Percentiles rank a stretch among this genome's conserved stretches.
phyloP scores from a whole-genome alignment of 53 echinoderm and acorn worm species.

The Mesocentrotus franciscanus region DNA sequence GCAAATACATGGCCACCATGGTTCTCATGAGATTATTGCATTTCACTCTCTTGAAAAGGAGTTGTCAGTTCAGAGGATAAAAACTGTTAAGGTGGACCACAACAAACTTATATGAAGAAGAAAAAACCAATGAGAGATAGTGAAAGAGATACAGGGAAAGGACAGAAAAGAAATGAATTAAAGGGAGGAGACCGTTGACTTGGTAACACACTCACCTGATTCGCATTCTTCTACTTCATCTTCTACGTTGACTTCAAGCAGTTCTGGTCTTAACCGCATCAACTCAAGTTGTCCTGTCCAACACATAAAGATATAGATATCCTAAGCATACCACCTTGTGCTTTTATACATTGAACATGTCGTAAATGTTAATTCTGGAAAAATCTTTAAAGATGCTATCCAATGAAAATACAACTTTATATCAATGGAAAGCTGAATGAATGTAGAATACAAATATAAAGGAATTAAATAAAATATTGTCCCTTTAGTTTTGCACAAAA shows the following conservation, averaged over 20 bases:
- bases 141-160: not conserved
- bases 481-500: too few species aligned
- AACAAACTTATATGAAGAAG: constrained; percentile 1
- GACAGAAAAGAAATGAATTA: not conserved
- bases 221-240: constrained; percentile 91
- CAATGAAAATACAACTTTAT: too few species aligned
- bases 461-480: too few species aligned
- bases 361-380: not conserved
- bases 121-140: not conserved
- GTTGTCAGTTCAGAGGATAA: not conserved
- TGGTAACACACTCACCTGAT: constrained; percentile 78
- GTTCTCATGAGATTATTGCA: constrained; percentile 8
- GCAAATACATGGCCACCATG: not conserved
- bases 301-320: not conserved
- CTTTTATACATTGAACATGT: not conserved
- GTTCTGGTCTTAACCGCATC: constrained; percentile 72
- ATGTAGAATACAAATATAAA: not conserved
- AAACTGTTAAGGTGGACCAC: not conserved
- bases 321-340: not conserved
- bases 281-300: constrained; percentile 85
- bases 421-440: not conserved
- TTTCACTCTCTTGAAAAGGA: constrained; percentile 28
- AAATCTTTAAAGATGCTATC: too few species aligned
- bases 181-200: not conserved
- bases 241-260: constrained; percentile 74